Base-by-base conservation (phyloP, 2,888 invertebrate species). In the Tanypteryx hageni region DNA sequence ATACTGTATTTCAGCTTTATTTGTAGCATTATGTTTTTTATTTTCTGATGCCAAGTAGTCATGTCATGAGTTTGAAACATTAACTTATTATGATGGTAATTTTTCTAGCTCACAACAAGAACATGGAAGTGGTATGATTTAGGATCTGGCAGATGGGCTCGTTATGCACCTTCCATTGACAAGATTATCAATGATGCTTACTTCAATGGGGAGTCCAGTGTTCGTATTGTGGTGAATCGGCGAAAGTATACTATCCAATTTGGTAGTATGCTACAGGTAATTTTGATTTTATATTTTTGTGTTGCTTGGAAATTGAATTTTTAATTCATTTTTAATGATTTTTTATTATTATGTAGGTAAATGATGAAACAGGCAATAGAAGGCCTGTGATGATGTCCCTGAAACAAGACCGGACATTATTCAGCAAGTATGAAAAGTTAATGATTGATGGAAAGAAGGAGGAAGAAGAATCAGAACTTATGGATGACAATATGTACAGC, bases 91-190 rank as follows among this genome's bases (percentile, higher is more conserved):
- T 31, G 27, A 89, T 92, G 22, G 59, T 84, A 57, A 1, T 31
- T 91, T 83, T 92, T 84, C 56, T 94, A 95, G 81, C 96, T 96
- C 0, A 96, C 97, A 2, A 96, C 95, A 81, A 95, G 96, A 85
- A 94, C 95, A 4, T 98, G 98, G 98, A 97, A 97, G 94, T 98
- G 98, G 98, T 98, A 97, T 94, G 98, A 98, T 94, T 96, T 98
- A 92, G 96, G 97, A n/a, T 96, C 97, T 16, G 97, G 97, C 7
- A 97, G 97, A 94, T 98, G 98, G 98, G 97, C 97, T 93, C 95
- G 96, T 27, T 98, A 98, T 94, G 97, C 97, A 0, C 95, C 96
- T 8, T 95, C 96, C 11, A 98, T 97, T 94, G 98, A 98, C 94
- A 96, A 97, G 94, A 95, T 97, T 0, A 98, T 98, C 92, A 97